Conservation (phyloP, 2,888 invertebrate genomes). For the Drosophila kanekoi region DNA sequence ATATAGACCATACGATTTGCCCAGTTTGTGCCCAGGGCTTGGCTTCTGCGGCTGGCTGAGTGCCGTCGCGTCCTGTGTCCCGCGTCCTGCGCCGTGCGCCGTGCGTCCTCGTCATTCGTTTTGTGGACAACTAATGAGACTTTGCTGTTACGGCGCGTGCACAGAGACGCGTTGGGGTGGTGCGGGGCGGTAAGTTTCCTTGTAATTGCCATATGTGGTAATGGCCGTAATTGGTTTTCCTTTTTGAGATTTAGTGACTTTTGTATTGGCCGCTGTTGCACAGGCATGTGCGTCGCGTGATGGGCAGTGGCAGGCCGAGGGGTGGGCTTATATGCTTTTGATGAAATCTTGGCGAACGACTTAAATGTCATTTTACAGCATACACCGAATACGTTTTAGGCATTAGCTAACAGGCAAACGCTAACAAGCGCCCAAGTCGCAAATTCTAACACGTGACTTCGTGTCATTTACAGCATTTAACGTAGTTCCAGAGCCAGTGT, state of each 20-base stretch:
- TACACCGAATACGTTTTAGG: slow-evolving; percentile 77
- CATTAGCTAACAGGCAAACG: slow-evolving; percentile 71
- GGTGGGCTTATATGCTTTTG: slow-evolving; percentile 20
- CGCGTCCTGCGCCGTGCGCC: neutral
- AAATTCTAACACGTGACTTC: slow-evolving; percentile 81
- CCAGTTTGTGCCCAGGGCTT: slow-evolving; percentile 5
- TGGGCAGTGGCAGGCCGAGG: neutral
- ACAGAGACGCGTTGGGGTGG: slow-evolving; percentile 10
- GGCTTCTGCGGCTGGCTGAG: slow-evolving; percentile 32
- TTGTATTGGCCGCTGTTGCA: slow-evolving; percentile 64
- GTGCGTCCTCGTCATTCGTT: slow-evolving; percentile 51
- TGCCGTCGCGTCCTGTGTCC: slow-evolving; percentile 19
- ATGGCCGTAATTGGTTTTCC: slow-evolving; percentile 78
- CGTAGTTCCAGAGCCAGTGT: slow-evolving; percentile 34
- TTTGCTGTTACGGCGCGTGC: slow-evolving; percentile 72
- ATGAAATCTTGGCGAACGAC: slow-evolving; percentile 61
- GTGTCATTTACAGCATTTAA: slow-evolving; percentile 79
- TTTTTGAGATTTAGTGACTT: slow-evolving; percentile 77
- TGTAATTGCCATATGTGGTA: slow-evolving; percentile 79
- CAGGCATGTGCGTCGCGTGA: slow-evolving; percentile 13
- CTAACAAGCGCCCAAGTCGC: slow-evolving; percentile 78
- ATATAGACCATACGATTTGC: slow-evolving; percentile 4
- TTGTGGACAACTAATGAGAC: slow-evolving; percentile 74
- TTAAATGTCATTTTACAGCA: slow-evolving; percentile 68
- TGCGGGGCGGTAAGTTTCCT: slow-evolving; percentile 48